Evolutionary conservation across 92 coral and sea anemone genomes (phyloP), one percentile per base, ranked within the genome.

Genomic region (Isaurus tuberculatus): DNA sequence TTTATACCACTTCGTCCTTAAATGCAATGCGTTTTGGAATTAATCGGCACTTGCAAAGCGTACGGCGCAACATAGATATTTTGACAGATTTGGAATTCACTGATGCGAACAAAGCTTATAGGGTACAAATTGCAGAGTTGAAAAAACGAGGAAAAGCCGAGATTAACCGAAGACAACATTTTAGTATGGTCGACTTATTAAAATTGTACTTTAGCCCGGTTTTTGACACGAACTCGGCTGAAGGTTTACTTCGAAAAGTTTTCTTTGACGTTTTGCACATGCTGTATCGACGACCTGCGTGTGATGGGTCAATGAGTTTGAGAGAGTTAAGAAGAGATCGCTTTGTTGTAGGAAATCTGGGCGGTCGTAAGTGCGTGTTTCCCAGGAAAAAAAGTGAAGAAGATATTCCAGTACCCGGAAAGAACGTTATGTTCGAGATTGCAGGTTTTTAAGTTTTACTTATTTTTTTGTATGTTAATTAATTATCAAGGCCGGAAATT

Each of bases 11-110:
- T 20, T 95, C 98, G 3, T 97, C 98, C 4, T 87, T 95, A 30
- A 90, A 92, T 83, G 90, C 92, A 17, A 90, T 94, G 84, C 97
- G 98, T 31, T 95, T 95, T 86, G 98, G 98, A 15, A 92, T 95
- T 53, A 93, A 92, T 75, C 89, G 98, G 60, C 92, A 93, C 88
- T 87, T 93, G 79, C 97, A 93, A 88, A 85, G 86, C 25, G 74
- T 89, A 63, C 88, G 89, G 42, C 85, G 97, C 63, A 94, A 92
- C 84, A 84, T 94, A 31, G 97, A 95, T 80, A 95, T 95, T 49
- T 84, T 91, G 72, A 94, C 90, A 77, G 97, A 95, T 78, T 86
- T 94, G 29, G 98, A 87, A 31, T 95, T 95, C 82, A 82, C 90
- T 42, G 87, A 91, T 15, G 90, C 97, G 40, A 92, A 90, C 75